Percentiles rank a stretch among this genome's conserved stretches.
Conservation (phyloP, 2,888 invertebrate species). For the Sisyra terminalis region DNA sequence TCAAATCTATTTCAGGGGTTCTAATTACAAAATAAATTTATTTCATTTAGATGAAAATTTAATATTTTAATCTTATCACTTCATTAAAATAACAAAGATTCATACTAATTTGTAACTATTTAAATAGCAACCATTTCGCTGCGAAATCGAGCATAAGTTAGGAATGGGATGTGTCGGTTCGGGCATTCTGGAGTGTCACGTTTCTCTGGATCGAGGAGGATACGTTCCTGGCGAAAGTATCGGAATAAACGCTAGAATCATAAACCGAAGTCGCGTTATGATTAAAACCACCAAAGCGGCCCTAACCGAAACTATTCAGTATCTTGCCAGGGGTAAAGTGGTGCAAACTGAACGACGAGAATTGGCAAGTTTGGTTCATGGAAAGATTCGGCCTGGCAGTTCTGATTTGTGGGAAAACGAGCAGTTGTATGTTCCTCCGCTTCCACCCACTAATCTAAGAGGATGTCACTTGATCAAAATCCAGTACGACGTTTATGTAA, state of each 20-base stretch:
- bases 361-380: slow-evolving; percentile 59
- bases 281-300: slow-evolving; percentile 76
- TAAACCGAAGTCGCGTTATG: slow-evolving; percentile 71
- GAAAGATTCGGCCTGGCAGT: slow-evolving; percentile 66
- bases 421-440: slow-evolving; percentile 79
- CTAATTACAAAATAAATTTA: too few species aligned
- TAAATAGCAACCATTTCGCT: slow-evolving; percentile 67
- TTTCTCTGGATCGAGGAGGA: slow-evolving; percentile 78
- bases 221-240: slow-evolving; percentile 92
- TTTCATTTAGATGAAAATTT: neutral
- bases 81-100: neutral
- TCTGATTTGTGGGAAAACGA: slow-evolving; percentile 77
- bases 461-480: slow-evolving; percentile 90
- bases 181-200: slow-evolving; percentile 72
- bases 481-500: slow-evolving; percentile 82
- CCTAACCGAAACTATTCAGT: slow-evolving; percentile 79
- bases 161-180: slow-evolving; percentile 80
- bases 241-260: slow-evolving; percentile 66
- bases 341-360: slow-evolving; percentile 77
- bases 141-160: slow-evolving; percentile 80
- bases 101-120: neutral
- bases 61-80: neutral
- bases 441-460: slow-evolving; percentile 85
- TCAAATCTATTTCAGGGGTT: neutral
- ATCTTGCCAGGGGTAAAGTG: slow-evolving; percentile 70